Conservation (phyloP, 1,140 invertebrate genomes). For the Condylostylus longicornis region DNA sequence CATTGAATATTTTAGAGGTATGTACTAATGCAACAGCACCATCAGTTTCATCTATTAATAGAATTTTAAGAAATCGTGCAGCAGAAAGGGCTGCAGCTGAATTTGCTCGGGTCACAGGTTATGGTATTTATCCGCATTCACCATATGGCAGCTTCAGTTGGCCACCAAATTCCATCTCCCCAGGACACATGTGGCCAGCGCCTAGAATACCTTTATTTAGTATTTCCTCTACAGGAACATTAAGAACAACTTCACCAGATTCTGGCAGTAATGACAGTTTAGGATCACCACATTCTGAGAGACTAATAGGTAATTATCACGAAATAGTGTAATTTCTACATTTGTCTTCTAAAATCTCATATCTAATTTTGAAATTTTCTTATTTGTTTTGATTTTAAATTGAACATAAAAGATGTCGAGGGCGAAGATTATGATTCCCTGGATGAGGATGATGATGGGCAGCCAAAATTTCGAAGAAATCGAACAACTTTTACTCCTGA, state of each 20-base stretch:
- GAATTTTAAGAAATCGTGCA: slow-evolving; percentile 77
- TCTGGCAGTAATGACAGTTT: slow-evolving; percentile 29
- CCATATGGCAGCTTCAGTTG: slow-evolving; percentile 45
- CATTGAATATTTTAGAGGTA: slow-evolving; percentile 43
- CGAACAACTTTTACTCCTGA: slow-evolving; percentile 89
- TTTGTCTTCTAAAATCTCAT: too few relatives aligned
- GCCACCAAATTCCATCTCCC: too few relatives aligned
- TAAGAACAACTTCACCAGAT: slow-evolving; percentile 18
- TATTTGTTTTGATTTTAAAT: too few relatives aligned
- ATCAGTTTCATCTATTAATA: slow-evolving; percentile 83
- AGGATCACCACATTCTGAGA: slow-evolving; percentile 27
- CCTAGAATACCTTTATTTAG: too few relatives aligned
- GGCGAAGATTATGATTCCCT: slow-evolving; percentile 53
- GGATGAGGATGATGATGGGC: slow-evolving; percentile 58
- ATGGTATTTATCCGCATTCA: slow-evolving; percentile 68
- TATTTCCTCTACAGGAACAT: slow-evolving; percentile 1
- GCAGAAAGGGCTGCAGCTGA: slow-evolving; percentile 83
- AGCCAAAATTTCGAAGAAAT: slow-evolving; percentile 80
- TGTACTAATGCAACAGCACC: slow-evolving; percentile 83
- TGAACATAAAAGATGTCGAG: slow-evolving; percentile 43
- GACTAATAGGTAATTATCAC: slow-evolving; percentile 15
- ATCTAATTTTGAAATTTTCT: background rate
- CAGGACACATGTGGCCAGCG: slow-evolving; percentile 13
- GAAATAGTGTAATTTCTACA: too few relatives aligned
- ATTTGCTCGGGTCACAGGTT: slow-evolving; percentile 78